These are phyloP conservation scores for Coendou prehensilis DNA, from an alignment of 2,797 vertebrate species.

Conservation along the genomic window DNA sequence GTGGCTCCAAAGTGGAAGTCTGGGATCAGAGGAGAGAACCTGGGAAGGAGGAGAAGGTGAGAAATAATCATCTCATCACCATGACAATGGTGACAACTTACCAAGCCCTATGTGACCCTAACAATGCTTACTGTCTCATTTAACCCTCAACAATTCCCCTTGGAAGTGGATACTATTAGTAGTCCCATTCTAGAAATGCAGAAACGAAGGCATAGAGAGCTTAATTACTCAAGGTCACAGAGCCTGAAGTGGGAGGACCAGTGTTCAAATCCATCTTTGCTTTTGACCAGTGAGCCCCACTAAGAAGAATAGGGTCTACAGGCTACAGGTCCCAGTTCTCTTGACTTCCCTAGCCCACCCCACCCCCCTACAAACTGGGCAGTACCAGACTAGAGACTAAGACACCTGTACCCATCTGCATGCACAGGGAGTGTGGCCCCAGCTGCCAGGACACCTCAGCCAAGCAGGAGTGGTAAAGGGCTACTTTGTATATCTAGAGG, in stretches of 20 bases:
- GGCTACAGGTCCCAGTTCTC: background rate
- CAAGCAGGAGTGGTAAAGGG: background rate
- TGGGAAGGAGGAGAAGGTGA: background rate
- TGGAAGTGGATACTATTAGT: background rate
- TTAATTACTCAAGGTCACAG: background rate
- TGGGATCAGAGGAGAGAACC: background rate
- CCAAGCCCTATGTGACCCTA: accelerated
- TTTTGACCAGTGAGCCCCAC: background rate
- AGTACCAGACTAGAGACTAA: background rate
- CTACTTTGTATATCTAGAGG: background rate
- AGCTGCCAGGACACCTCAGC: background rate
- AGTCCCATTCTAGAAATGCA: background rate
- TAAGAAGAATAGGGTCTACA: background rate
- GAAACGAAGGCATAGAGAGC: background rate
- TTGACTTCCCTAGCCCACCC: background rate
- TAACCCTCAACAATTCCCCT: background rate
- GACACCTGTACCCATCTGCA: background rate
- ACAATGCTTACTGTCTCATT: background rate
- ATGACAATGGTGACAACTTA: accelerated
- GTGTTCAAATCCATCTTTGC: background rate
- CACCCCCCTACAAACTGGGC: too few relatives aligned
- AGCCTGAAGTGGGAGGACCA: background rate
- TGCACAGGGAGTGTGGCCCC: background rate
- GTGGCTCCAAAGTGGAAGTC: background rate
- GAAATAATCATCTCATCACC: background rate